Percentiles rank a stretch among this genome's conserved stretches.
phyloP scores from a whole-genome alignment of 2,797 vertebrate genomes.

The Sparus aurata region DNA sequence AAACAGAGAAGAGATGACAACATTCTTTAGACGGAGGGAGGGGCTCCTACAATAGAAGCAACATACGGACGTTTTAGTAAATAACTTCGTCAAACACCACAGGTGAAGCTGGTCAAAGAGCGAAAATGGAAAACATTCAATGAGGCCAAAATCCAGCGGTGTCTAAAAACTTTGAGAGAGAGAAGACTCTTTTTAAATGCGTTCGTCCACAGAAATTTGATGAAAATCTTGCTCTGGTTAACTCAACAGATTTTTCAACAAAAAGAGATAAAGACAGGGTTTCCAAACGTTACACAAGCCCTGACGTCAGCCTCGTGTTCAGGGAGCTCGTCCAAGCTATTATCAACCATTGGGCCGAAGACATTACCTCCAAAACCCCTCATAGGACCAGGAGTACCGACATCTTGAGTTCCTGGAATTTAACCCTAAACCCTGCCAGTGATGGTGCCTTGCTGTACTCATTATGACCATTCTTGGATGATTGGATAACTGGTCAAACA shows the following conservation, averaged over 20 bases:
- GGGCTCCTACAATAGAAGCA: constrained; percentile 20
- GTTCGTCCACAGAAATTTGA: constrained; percentile 12
- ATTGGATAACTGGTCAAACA: too few relatives aligned
- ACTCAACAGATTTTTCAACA: constrained; percentile 15
- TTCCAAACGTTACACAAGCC: constrained; percentile 26
- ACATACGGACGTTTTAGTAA: constrained; percentile 32
- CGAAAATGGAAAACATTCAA: constrained; percentile 8
- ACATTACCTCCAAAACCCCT: neutral
- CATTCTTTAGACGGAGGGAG: constrained; percentile 24
- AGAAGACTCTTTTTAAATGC: neutral
- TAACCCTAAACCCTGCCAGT: neutral
- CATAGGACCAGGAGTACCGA: neutral
- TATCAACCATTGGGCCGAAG: neutral
- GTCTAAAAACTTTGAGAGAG: neutral
- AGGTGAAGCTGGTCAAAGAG: constrained; percentile 33
- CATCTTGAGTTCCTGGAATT: neutral
- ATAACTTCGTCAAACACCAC: constrained; percentile 24
- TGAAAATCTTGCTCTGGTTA: constrained; percentile 16
- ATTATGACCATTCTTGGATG: too few relatives aligned
- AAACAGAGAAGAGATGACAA: constrained; percentile 42
- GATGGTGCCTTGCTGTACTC: neutral
- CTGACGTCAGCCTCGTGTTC: constrained; percentile 25
- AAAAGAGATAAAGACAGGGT: constrained; percentile 34
- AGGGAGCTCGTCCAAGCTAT: neutral
- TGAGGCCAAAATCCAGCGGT: constrained; percentile 2